Base-by-base conservation (phyloP, 2,797 vertebrate genomes). In the Sebastolobus alascanus region DNA sequence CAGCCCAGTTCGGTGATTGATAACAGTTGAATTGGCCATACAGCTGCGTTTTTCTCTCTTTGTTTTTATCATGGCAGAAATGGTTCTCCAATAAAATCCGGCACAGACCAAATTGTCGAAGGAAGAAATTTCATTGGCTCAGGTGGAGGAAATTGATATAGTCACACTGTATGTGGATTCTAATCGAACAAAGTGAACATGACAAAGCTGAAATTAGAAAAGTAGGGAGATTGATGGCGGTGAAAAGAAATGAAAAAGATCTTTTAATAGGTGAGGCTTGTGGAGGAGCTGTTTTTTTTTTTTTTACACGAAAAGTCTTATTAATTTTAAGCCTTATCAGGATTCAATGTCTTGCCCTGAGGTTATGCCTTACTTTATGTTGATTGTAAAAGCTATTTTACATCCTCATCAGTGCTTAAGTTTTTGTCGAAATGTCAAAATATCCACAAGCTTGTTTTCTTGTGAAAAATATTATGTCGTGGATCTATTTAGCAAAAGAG, bases 1-100 rank as follows among this genome's bases (percentile, higher is more conserved):
- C 73, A 79, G 14, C 69, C 78, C 56, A 73, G 73, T 90, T 73
- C 22, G 18, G 72, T 96, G 94, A 96, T 94, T 95, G 94, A 96
- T 95, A 89, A 93, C 84, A 71, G 74, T 38, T 85, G 83, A 90
- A 95, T 94, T 94, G 86, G 80, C 78, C 89, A 67, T 54, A 87
- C 83, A 89, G 77, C 84, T 84, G 69, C 54, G 16, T 75, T 76
- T 73, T 69, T 76, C 46, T 4, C 4, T 14, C 12, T 25, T 55
- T 63, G 60, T 81, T 79, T 18, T 18, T 70, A 20, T 14, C 68
- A 38, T 64, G 52, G 77, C 71, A 81, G 82, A 83, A 87, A 86
- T 58, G 64, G 73, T 81, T 90, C 63, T 84, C 76, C 64, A 65
- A 84, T 79, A 83, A 84, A 89, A 87, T 88, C 77, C 74, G 35